Conservation (phyloP, 1,140 invertebrate species). For the Spodoptera frugiperda region DNA sequence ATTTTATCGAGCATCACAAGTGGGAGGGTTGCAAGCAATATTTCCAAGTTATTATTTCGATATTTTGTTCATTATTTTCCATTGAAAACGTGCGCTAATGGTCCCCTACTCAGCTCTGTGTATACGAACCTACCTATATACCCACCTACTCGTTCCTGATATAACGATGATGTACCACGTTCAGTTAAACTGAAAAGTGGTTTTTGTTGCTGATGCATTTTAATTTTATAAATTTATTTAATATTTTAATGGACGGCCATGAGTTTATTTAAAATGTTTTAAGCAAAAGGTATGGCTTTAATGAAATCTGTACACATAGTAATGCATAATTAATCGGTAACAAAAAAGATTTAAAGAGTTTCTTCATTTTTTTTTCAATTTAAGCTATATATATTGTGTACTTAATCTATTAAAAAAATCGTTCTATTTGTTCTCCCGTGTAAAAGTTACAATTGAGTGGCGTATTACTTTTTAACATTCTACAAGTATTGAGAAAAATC, state of each 20-base stretch:
- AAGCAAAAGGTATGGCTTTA: too few species aligned
- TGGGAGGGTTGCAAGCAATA: background rate
- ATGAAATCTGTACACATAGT: too few species aligned
- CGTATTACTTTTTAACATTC: too few species aligned
- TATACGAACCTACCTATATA: background rate
- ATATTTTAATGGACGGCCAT: background rate
- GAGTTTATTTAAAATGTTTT: too few species aligned
- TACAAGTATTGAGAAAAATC: too few species aligned
- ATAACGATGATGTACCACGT: constrained; percentile 5
- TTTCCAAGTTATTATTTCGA: constrained; percentile 5
- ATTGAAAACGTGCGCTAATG: constrained; percentile 26
- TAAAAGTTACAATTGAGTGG: too few species aligned
- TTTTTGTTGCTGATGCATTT: constrained; percentile 5
- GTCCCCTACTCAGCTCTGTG: background rate
- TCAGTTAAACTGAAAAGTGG: constrained; percentile 1
- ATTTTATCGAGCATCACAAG: constrained; percentile 10
- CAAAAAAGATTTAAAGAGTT: too few species aligned
- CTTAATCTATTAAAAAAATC: too few species aligned
- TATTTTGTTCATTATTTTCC: constrained; percentile 30
- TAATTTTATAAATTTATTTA: constrained; percentile 1
- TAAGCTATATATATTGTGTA: too few species aligned
- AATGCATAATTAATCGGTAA: too few species aligned
- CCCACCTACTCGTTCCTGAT: constrained; percentile 4
- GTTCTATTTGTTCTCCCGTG: too few species aligned
- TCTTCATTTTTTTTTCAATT: too few species aligned